These are phyloP conservation scores for Rhynchotus rufescens DNA, from an alignment of 2,797 vertebrate species.

Conservation along the genomic window DNA sequence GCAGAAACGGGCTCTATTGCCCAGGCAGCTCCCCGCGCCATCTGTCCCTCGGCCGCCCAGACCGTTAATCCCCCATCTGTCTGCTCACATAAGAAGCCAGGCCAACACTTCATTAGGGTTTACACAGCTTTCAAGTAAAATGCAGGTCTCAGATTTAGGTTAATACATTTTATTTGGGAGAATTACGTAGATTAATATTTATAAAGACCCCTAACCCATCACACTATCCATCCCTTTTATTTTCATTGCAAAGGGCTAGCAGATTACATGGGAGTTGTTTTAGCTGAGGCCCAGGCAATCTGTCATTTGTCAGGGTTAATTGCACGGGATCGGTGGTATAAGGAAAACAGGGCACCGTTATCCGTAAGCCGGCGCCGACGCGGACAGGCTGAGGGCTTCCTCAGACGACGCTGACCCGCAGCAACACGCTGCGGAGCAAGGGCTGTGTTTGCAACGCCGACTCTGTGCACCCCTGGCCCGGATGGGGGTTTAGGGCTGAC, in stretches of 20 bases:
- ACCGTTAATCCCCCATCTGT: slow-evolving; percentile 50
- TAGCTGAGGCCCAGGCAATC: not conserved
- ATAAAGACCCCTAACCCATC: not conserved
- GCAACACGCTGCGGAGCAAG: not conserved
- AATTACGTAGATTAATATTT: not conserved
- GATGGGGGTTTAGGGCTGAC: not conserved
- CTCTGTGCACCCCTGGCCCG: not conserved
- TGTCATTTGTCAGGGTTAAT: not conserved
- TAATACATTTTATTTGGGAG: slow-evolving; percentile 29
- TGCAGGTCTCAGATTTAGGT: slow-evolving; percentile 29
- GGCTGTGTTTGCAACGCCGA: not conserved
- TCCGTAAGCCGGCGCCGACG: not conserved
- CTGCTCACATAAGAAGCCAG: not conserved
- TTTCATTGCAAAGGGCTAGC: not conserved
- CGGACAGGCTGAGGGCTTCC: slow-evolving; percentile 1
- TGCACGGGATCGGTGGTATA: not conserved
- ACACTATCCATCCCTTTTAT: not conserved
- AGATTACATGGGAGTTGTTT: not conserved
- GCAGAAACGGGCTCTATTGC: not conserved
- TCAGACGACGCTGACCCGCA: not conserved
- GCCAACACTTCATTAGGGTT: not conserved
- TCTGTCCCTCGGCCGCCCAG: slow-evolving; percentile 22
- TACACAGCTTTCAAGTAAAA: not conserved
- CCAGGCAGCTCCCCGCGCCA: slow-evolving; percentile 15
- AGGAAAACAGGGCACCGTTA: not conserved